These are phyloP conservation scores for Hypsibius dujardini DNA, from an alignment of 1,140 invertebrate genomes.

Conservation along the genomic window DNA sequence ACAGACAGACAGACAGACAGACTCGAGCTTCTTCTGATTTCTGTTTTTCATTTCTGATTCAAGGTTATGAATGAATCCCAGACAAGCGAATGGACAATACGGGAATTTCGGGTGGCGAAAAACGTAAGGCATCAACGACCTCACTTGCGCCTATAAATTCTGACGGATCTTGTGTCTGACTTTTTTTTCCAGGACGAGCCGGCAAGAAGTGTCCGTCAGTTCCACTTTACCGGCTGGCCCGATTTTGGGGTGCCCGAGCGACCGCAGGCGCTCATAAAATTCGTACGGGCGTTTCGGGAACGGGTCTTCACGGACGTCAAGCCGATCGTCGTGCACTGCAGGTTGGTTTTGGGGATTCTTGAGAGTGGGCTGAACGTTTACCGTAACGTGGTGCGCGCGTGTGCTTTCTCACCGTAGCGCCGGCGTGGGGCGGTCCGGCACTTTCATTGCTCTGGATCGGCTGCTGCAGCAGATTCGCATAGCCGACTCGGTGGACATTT, in stretches of 20 bases:
- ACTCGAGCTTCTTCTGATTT: too few relatives aligned
- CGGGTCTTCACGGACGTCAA: conserved; percentile 63
- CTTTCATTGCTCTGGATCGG: conserved; percentile 80
- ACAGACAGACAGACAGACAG: too few relatives aligned
- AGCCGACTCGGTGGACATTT: conserved; percentile 69
- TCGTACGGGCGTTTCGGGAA: conserved; percentile 76
- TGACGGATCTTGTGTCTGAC: conserved; percentile 13
- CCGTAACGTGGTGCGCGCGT: conserved; percentile 28
- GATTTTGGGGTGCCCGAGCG: conserved; percentile 90
- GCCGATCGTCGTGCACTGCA: conserved; percentile 84
- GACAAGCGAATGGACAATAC: conserved; percentile 83
- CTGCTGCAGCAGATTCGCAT: conserved; percentile 51
- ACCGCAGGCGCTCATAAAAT: conserved; percentile 51
- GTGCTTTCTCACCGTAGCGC: conserved; percentile 39
- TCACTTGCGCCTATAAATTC: not conserved
- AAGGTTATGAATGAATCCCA: conserved; percentile 80
- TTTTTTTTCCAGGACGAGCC: conserved; percentile 48
- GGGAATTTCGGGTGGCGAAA: conserved; percentile 60
- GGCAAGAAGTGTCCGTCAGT: conserved; percentile 66
- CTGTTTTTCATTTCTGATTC: too few relatives aligned
- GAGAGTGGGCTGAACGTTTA: too few relatives aligned
- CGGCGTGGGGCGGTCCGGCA: conserved; percentile 71
- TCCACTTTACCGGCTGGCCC: conserved; percentile 92
- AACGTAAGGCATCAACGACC: conserved; percentile 19
- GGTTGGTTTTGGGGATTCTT: conserved; percentile 28